phyloP scores from a whole-genome alignment of 2,113 vertebrate species.

The Nicator chloris region DNA sequence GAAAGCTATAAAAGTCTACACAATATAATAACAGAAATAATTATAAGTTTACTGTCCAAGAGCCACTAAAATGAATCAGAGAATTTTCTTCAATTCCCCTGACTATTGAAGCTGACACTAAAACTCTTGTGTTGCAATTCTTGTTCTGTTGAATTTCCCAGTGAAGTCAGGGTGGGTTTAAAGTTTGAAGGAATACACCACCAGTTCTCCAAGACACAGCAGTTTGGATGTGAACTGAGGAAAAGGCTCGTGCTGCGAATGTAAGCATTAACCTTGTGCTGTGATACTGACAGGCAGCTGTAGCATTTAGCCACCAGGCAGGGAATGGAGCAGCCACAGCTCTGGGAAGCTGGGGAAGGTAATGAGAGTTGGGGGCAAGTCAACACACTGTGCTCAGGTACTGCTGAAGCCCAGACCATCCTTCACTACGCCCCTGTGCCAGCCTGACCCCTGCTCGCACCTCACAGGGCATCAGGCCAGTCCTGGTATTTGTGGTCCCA shows the following conservation, averaged over 20 bases:
- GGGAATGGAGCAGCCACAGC: not conserved
- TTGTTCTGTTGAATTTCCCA: not conserved
- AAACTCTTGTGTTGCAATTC: not conserved
- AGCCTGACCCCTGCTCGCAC: not conserved
- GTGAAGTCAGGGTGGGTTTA: not conserved
- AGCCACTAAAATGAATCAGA: not conserved
- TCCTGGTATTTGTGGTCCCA: not conserved
- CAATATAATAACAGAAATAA: not conserved
- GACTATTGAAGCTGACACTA: not conserved
- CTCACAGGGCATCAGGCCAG: accelerated
- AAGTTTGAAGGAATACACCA: not conserved
- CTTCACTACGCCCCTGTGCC: accelerated
- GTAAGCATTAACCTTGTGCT: not conserved
- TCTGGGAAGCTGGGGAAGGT: not conserved
- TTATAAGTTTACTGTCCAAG: not conserved
- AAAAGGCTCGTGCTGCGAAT: not conserved
- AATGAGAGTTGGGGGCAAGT: not conserved
- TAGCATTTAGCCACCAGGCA: not conserved
- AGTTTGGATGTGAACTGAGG: not conserved
- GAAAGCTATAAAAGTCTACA: not conserved
- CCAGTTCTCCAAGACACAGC: not conserved
- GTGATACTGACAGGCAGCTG: not conserved
- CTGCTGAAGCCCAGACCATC: not conserved
- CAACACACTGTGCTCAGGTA: not conserved
- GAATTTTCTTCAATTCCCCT: not conserved